Percentiles rank a stretch among this genome's conserved stretches.
These are phyloP conservation scores for Exaiptasia diaphana DNA, from an alignment of 64 coral and sea anemone genomes.

Conservation along the genomic window DNA sequence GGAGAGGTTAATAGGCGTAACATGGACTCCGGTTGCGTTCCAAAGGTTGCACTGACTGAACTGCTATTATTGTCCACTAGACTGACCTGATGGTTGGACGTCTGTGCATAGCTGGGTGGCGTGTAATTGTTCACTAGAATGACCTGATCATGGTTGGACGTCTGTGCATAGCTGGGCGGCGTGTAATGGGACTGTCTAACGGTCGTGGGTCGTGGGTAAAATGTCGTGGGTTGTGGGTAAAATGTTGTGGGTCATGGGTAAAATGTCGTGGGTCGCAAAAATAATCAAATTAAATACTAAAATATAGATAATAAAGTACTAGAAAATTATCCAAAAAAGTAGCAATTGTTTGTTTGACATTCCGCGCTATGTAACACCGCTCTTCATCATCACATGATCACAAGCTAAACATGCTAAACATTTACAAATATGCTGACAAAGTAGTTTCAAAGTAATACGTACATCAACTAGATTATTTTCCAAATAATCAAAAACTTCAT, in stretches of 20 bases:
- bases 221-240: not conserved
- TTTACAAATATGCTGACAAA: no score
- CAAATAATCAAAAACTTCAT: slow-evolving; percentile 38
- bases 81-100: no score
- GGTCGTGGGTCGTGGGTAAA: no score
- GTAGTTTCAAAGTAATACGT: no score
- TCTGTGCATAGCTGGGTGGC: not conserved
- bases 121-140: not conserved
- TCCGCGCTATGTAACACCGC: not conserved
- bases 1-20: not conserved
- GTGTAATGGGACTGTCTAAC: no score
- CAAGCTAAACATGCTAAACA: no score
- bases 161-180: no score
- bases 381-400: not conserved
- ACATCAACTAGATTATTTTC: slow-evolving; percentile 31
- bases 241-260: not conserved
- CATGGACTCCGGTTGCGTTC: not conserved
- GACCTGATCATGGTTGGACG: not conserved
- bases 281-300: no score
- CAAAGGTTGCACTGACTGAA: not conserved
- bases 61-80: no score
- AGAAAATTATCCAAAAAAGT: not conserved
- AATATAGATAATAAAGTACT: no score
- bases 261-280: not conserved
- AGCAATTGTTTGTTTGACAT: not conserved